Evolutionary conservation across 2,888 invertebrate genomes (phyloP), one percentile per base, ranked within the genome.

Genomic region (Imbricaverruca yamaguchii): DNA sequence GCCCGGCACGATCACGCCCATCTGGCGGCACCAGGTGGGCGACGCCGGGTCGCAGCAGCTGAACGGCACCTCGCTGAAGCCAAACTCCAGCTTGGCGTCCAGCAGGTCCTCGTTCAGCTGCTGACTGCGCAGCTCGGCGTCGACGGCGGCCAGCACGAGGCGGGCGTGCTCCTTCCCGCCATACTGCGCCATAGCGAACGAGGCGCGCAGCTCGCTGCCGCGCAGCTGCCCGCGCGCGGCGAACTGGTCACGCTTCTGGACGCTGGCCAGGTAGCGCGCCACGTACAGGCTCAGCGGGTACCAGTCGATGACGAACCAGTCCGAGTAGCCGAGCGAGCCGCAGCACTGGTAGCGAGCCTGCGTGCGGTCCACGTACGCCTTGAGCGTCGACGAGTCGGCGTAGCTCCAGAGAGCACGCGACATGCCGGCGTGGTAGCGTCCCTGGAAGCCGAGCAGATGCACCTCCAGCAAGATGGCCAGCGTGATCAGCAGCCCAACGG

Each of bases 241-340:
- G 10, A 74, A 39, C 53, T 15, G 18, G 15, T 74, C 53, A 8
- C 74, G 74, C 15, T 2, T 53, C 55, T 15, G 18, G 9, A 53
- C 74, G 9, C 53, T 23, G 11, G 8, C 23, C 23, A 57, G 13
- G 13, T 79, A 79, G n/a, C 78, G n/a, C n/a, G 56, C 23, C 13
- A 57, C 23, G 25, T 23, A 79, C n/a, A 79, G 57, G 6, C 12
- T 13, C 7, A 23, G 12, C 78, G 78, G 78, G 15, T 79, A 79
- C 78, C 78, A 79, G 78, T 79, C 78, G 23, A 79, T 23, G n/a
- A 79, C 78, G 13, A 57, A 57, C 78, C 78, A 79, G 78, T 79
- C 78, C 57, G 57, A 56, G 57, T 23, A 57, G 13, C 78, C 57
- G n/a, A 57, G 56, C 23, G 78, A 10, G 11, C 78, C 78, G 57